Conservation (phyloP, 2,888 invertebrate genomes). For the Ectemnius continuus region DNA sequence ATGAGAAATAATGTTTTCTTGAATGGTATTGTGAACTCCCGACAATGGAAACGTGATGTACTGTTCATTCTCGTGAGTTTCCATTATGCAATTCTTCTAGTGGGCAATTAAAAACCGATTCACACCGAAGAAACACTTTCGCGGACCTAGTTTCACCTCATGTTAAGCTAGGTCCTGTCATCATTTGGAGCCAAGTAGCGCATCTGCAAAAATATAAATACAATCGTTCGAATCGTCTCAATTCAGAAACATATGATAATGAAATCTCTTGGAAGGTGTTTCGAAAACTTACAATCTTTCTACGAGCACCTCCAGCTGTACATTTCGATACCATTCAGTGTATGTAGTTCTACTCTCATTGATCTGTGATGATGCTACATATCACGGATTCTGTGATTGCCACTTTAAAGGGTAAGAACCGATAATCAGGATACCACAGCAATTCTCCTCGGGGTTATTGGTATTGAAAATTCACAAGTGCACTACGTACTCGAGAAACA, state of each 20-base stretch:
- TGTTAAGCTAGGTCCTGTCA: conserved; percentile 61
- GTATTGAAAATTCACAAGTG: conserved; percentile 31
- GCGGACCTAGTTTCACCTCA: conserved; percentile 65
- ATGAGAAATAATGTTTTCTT: conserved; percentile 68
- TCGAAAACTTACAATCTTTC: not conserved
- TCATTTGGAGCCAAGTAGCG: conserved; percentile 26
- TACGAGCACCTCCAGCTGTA: conserved; percentile 12
- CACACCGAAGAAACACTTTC: conserved; percentile 8
- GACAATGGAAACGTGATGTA: conserved; percentile 70
- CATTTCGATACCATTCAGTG: conserved; percentile 16
- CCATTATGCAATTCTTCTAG: conserved; percentile 59
- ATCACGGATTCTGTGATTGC: not conserved
- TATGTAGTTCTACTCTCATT: conserved; percentile 7
- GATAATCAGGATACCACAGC: not conserved
- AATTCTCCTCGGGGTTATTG: conserved; percentile 17
- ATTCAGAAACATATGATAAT: conserved; percentile 11
- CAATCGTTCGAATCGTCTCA: conserved; percentile 8
- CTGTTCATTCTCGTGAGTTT: conserved; percentile 69
- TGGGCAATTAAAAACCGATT: conserved; percentile 2
- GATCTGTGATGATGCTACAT: conserved; percentile 6
- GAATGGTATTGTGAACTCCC: conserved; percentile 66
- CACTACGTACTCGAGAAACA: conserved; percentile 5
- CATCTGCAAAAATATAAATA: conserved; percentile 13
- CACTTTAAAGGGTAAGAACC: not conserved
- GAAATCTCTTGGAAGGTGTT: not conserved